Percentiles rank a stretch among this genome's conserved stretches.
phyloP scores from a whole-genome alignment of 2,113 vertebrate genomes.

The Dipodomys stephensi region DNA sequence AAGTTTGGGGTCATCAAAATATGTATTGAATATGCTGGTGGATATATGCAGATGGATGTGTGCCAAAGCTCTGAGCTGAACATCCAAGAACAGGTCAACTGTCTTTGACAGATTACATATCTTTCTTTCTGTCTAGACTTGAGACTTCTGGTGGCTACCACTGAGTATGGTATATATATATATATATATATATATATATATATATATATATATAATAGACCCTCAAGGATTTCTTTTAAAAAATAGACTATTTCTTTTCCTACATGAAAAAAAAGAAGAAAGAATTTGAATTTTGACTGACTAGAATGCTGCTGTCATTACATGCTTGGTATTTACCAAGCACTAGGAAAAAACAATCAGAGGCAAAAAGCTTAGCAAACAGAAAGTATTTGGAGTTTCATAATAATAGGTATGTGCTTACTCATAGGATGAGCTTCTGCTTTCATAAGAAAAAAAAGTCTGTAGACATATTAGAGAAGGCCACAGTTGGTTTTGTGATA shows the following conservation, averaged over 20 bases:
- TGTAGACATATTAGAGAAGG: not conserved
- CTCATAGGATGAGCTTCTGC: not conserved
- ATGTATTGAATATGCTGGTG: not conserved
- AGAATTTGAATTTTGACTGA: not conserved
- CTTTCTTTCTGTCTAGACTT: not conserved
- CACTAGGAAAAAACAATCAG: not conserved
- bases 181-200: too few relatives aligned
- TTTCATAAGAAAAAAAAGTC: slow-evolving; percentile 40
- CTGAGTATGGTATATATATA: too few relatives aligned
- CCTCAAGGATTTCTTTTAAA: not conserved
- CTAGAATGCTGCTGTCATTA: not conserved
- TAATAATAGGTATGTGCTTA: slow-evolving; percentile 13
- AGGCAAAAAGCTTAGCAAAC: not conserved
- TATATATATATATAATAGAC: too few relatives aligned
- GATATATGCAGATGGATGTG: not conserved
- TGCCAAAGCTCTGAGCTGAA: not conserved
- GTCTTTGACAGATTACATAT: not conserved
- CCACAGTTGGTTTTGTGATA: slow-evolving; percentile 54
- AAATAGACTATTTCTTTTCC: not conserved
- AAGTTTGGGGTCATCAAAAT: not conserved
- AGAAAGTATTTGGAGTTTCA: not conserved
- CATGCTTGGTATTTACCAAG: slow-evolving; percentile 17
- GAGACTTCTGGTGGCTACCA: not conserved
- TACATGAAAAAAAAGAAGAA: not conserved
- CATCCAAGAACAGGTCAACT: too few relatives aligned